phyloP scores from a whole-genome alignment of 2,797 vertebrate species.

The Gila robusta region DNA sequence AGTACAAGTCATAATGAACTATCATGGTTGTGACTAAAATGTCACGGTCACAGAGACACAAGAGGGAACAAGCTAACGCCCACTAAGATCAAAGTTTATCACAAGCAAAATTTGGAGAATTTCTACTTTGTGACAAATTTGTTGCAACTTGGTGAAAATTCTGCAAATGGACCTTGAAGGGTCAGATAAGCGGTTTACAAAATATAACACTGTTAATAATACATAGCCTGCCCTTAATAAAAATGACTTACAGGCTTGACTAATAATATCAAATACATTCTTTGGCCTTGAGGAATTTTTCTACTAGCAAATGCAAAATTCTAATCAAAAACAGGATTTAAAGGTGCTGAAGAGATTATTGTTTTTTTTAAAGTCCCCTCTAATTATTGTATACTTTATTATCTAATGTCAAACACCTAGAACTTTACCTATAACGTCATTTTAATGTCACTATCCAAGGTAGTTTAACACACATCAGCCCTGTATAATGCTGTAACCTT shows the following conservation, averaged over 20 bases:
- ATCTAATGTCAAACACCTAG: neutral
- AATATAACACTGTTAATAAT: conserved; percentile 22
- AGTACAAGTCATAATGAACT: conserved; percentile 42
- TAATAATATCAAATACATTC: conserved; percentile 25
- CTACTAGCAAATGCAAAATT: neutral
- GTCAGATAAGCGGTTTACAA: neutral
- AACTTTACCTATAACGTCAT: neutral
- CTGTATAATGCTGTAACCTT: conserved; percentile 30
- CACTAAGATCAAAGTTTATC: conserved; percentile 26
- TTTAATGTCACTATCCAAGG: neutral
- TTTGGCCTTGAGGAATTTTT: conserved; percentile 20
- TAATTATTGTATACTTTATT: neutral
- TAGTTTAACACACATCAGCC: neutral
- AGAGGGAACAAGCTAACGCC: conserved; percentile 11
- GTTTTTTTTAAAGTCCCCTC: neutral
- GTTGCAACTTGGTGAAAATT: conserved; percentile 22
- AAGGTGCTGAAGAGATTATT: neutral
- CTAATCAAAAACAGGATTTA: neutral
- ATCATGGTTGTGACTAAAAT: conserved; percentile 52
- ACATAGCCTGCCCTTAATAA: neutral
- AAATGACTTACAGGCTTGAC: neutral
- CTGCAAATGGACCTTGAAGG: conserved; percentile 17
- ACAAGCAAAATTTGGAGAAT: neutral
- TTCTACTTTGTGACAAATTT: neutral
- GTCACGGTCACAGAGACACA: conserved; percentile 38